phyloP scores from a whole-genome alignment of 2,797 vertebrate species.

The Micrastur ruficollis region DNA sequence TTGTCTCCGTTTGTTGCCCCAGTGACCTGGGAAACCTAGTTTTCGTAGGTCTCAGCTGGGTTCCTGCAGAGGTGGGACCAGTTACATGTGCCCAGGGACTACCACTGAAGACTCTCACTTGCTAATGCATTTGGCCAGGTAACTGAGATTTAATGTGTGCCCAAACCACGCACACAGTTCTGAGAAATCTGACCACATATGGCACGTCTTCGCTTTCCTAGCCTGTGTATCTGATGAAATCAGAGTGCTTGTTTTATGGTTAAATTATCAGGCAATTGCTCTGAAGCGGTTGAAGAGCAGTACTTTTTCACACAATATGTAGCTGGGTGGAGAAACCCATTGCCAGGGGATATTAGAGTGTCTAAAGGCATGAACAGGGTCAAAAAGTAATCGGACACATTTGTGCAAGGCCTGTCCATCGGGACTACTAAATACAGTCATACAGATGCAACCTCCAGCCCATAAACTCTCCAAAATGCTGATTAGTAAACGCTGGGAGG shows the following conservation, averaged over 20 bases:
- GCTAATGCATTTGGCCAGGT: background rate
- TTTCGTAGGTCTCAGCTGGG: background rate
- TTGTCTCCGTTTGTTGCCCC: background rate
- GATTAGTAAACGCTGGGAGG: background rate
- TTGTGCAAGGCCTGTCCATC: background rate
- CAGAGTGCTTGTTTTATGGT: background rate
- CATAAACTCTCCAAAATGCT: background rate
- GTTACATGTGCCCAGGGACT: background rate
- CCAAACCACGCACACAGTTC: rapidly evolving
- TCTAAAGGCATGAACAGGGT: background rate
- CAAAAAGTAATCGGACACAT: background rate
- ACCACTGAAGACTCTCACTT: background rate
- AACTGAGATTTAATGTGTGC: background rate
- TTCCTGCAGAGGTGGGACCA: background rate
- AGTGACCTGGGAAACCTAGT: rapidly evolving
- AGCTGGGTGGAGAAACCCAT: background rate
- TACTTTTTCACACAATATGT: background rate
- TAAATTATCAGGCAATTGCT: background rate
- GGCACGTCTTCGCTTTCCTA: background rate
- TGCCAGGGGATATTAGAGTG: too few species aligned
- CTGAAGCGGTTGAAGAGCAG: background rate
- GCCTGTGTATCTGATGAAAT: background rate
- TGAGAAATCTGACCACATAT: background rate
- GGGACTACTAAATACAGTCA: background rate
- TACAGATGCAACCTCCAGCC: background rate